Percentiles rank a stretch among this genome's conserved stretches.
These are phyloP conservation scores for Rhingia campestris DNA, from an alignment of 2,888 invertebrate species.

Conservation along the genomic window DNA sequence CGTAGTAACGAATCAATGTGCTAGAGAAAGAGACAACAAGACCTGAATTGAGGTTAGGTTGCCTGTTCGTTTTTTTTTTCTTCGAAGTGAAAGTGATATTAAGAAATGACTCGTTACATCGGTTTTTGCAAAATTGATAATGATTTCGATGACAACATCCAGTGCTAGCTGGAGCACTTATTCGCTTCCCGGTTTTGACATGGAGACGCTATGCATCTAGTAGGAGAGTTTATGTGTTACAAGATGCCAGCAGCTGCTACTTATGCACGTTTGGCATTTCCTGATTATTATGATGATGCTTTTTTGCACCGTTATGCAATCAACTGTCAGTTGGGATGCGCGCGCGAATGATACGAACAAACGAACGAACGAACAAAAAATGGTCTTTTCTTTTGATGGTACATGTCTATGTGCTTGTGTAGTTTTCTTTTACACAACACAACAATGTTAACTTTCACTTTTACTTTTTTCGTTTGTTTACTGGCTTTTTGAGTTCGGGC, in stretches of 20 bases:
- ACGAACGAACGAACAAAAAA: not conserved
- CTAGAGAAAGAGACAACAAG: conserved; percentile 33
- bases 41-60: conserved; percentile 47
- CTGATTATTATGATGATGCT: conserved; percentile 64
- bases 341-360: conserved; percentile 41
- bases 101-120: conserved; percentile 53
- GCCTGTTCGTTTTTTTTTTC: conserved; percentile 17
- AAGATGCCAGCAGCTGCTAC: conserved; percentile 17
- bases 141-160: conserved; percentile 60
- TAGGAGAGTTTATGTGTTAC: not conserved
- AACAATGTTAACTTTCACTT: conserved; percentile 71
- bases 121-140: conserved; percentile 43
- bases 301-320: conserved; percentile 56
- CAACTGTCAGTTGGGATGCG: conserved; percentile 12
- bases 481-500: conserved; percentile 22
- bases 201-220: not conserved
- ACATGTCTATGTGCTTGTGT: not conserved
- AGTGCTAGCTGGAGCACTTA: not conserved
- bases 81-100: conserved; percentile 67
- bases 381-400: conserved; percentile 9
- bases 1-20: conserved; percentile 5
- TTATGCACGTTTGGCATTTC: conserved; percentile 64
- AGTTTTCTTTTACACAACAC: conserved; percentile 41
- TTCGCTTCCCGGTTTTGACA: conserved; percentile 52
- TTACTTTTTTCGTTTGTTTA: conserved; percentile 55